Percentiles rank a stretch among this genome's conserved stretches.
phyloP scores from a whole-genome alignment of 2,888 invertebrate genomes.

The Drosophila subsilvestris region DNA sequence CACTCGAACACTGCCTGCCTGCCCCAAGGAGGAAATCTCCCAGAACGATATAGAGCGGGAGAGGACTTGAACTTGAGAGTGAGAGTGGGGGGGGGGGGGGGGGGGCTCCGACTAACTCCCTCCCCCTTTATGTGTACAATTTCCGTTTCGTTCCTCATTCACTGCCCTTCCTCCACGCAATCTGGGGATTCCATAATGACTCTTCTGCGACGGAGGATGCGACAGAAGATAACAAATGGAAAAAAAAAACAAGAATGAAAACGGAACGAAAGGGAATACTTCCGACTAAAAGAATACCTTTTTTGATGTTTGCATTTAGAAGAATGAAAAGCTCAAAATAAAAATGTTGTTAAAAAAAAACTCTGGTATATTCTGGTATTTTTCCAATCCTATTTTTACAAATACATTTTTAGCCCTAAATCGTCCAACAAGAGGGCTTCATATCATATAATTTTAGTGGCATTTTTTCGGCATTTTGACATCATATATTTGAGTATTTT shows the following conservation, averaged over 20 bases:
- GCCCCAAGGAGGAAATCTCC: neutral
- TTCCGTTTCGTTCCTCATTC: constrained; percentile 53
- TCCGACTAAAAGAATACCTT: neutral
- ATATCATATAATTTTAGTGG: no score
- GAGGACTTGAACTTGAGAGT: neutral
- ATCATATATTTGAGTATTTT: no score
- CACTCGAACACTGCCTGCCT: neutral
- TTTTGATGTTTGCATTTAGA: no score
- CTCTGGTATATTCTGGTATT: no score
- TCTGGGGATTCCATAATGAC: constrained; percentile 53
- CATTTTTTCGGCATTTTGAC: no score
- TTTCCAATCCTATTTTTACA: no score
- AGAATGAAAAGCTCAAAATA: no score
- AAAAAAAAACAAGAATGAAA: constrained; percentile 38
- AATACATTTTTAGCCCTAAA: no score
- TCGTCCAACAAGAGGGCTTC: no score
- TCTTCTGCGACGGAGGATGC: constrained; percentile 53
- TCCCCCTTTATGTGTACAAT: constrained; percentile 70
- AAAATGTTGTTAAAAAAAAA: no score
- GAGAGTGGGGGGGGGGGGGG: constrained; percentile 2
- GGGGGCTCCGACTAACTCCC: constrained; percentile 17
- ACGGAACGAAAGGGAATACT: neutral
- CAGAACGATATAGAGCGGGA: neutral
- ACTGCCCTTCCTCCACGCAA: constrained; percentile 1
- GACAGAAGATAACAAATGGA: constrained; percentile 33